Evolutionary conservation across 30 jellyfish, hydroid and myxozoan species (phyloP), one percentile per base, ranked within the genome.

Genomic region (Clytia hemisphaerica): DNA sequence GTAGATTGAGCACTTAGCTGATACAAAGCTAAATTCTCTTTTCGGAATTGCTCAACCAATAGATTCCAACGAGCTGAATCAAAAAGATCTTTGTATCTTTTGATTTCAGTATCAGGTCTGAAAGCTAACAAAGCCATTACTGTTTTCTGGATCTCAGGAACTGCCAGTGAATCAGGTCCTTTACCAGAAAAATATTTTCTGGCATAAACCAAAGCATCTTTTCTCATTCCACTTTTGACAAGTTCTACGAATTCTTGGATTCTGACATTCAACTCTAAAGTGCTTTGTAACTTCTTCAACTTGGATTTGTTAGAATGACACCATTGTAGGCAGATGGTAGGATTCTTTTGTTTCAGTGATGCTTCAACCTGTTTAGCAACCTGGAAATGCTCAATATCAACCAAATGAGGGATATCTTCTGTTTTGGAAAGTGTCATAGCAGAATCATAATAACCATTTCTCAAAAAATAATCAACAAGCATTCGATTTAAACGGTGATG

Each of bases 191-290:
- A 81, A 69, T 80, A 79, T 76, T 89, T 89, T 49, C 94, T 76
- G 21, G 98, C 94, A 34, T 78, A 89, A 91, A 66, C 29, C 10
- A 89, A 93, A 28, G 98, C 98, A 32, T 89, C 94, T 14, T 71
- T 47, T 48, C 98, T 58, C 32, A 46, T 37, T 9, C 72, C 73
- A 48, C 76, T 83, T 54, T 89, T 82, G 16, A 89, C 78, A 34
- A 89, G 71, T 58, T 80, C 95, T 37, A 89, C 94, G 71, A 89
- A 89, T 61, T 89, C 98, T 76, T 89, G 98, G 32, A 89, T 72
- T 72, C 98, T 75, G 32, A 89, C 82, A 62, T 89, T 89, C 67
- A 89, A 30, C 49, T 89, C 98, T 47, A 89, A 78, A 32, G 93
- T 75, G 74, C 98, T 89, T 84, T 89, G 76, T 21, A 45, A 42